Evolutionary conservation across 1,140 invertebrate genomes (phyloP).

Genomic region (Macrobrachium nipponense): DNA sequence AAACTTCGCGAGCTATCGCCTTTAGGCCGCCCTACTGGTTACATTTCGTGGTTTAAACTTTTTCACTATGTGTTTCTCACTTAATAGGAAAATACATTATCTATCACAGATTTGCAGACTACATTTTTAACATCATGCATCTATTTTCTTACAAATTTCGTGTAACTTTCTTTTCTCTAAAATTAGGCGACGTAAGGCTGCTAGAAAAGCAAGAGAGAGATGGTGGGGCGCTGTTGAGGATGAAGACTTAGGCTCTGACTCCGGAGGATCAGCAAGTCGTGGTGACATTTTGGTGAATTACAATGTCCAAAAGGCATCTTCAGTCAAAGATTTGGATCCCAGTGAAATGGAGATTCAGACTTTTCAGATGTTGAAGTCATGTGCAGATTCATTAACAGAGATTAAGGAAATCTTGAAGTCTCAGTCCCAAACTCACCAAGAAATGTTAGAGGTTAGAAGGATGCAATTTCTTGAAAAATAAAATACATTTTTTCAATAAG

Average conservation of each 20-base stretch:
- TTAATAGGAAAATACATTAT: too few relatives aligned
- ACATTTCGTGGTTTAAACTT: too few relatives aligned
- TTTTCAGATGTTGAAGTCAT: constrained; percentile 39
- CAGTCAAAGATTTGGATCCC: constrained; percentile 13
- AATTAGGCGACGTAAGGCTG: constrained; percentile 36
- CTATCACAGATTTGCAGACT: too few relatives aligned
- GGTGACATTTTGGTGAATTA: not conserved
- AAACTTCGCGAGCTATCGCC: too few relatives aligned
- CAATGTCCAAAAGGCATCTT: not conserved
- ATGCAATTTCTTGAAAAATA: too few relatives aligned
- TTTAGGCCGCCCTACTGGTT: too few relatives aligned
- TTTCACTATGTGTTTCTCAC: too few relatives aligned
- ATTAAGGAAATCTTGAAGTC: constrained; percentile 32
- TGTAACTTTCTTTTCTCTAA: not conserved
- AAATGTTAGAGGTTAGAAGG: not conserved
- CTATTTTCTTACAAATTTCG: not conserved
- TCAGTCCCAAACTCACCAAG: constrained; percentile 30
- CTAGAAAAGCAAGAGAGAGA: constrained; percentile 38
- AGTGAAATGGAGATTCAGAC: constrained; percentile 49
- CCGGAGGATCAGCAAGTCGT: not conserved
- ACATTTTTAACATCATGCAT: not conserved
- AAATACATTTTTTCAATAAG: too few relatives aligned
- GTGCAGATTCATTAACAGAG: constrained; percentile 28
- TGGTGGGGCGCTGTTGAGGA: constrained; percentile 57
- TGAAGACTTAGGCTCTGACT: constrained; percentile 39